These are phyloP conservation scores for Gobionotothen gibberifrons DNA, from an alignment of 2,797 vertebrate genomes.

Conservation along the genomic window DNA sequence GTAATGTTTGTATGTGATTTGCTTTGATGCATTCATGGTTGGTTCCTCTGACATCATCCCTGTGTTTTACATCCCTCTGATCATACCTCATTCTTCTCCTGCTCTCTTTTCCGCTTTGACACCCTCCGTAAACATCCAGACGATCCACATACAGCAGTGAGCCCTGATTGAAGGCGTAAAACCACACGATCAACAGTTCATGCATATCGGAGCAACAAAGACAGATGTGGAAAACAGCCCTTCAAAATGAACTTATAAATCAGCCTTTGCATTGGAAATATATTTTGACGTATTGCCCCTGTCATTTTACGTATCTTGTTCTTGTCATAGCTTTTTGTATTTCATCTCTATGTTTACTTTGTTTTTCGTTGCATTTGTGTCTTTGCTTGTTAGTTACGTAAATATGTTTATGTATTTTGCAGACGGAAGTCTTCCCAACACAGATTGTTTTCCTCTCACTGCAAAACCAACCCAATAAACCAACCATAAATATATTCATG, in stretches of 20 bases:
- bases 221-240: conserved; percentile 60
- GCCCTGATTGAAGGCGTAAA: conserved; percentile 52
- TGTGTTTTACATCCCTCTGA: conserved; percentile 37
- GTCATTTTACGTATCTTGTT: conserved; percentile 39
- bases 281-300: conserved; percentile 28
- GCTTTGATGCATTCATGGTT: conserved; percentile 44
- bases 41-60: conserved; percentile 30
- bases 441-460: not conserved
- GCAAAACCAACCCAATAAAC: conserved; percentile 20
- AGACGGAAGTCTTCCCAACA: not conserved
- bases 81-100: conserved; percentile 21
- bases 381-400: conserved; percentile 10
- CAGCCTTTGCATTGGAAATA: conserved; percentile 30
- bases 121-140: conserved; percentile 60
- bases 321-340: conserved; percentile 27
- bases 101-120: conserved; percentile 22
- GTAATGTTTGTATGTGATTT: conserved; percentile 1
- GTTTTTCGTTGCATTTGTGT: conserved; percentile 24
- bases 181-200: conserved; percentile 55
- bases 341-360: conserved; percentile 17
- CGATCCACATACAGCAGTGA: conserved; percentile 21
- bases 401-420: not conserved
- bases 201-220: conserved; percentile 58
- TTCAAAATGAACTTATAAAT: conserved; percentile 72
- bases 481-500: conserved; percentile 24